Conservation (phyloP, 2,113 vertebrate species). For the Panthera leo region DNA sequence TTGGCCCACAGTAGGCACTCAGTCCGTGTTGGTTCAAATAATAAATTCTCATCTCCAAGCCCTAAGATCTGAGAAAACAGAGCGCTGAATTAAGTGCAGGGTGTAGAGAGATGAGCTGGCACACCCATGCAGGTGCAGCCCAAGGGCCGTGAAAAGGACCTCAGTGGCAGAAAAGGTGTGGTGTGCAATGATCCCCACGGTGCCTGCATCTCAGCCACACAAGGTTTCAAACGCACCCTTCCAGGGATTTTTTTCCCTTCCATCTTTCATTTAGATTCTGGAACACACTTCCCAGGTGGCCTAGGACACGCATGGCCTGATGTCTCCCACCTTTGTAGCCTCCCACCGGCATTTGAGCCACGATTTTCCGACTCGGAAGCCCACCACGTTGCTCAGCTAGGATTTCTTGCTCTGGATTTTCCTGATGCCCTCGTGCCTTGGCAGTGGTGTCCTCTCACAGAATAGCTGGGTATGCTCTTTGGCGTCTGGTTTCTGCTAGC, state of each 20-base stretch:
- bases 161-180: neutral
- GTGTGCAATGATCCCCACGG: neutral
- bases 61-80: neutral
- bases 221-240: neutral
- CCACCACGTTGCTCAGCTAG: neutral
- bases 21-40: conserved; percentile 8
- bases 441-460: neutral
- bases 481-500: neutral
- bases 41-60: neutral
- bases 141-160: neutral
- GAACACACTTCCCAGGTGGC: neutral
- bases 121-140: rapidly evolving
- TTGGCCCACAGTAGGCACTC: neutral
- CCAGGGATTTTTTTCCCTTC: neutral
- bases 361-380: neutral
- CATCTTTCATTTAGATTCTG: neutral
- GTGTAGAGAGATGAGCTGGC: neutral
- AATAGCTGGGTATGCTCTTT: neutral
- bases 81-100: neutral
- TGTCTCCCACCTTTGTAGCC: neutral
- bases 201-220: neutral
- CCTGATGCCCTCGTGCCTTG: neutral
- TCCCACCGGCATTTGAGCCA: neutral
- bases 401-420: neutral
- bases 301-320: neutral